These are phyloP conservation scores for Ptilodon capucinus DNA, from an alignment of 2,888 invertebrate genomes.

Conservation along the genomic window DNA sequence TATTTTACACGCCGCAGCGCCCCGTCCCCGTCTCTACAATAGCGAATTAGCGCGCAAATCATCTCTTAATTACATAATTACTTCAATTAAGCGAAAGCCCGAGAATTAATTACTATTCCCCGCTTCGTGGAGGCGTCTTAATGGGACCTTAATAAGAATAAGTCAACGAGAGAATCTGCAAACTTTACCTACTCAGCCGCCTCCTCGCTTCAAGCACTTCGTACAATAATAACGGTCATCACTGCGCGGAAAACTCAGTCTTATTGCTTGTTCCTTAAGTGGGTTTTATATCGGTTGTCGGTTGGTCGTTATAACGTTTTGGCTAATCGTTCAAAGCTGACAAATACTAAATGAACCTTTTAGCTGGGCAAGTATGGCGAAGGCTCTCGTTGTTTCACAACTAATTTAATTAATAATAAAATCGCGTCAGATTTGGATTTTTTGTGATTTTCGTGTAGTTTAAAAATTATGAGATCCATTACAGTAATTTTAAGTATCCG, in stretches of 20 bases:
- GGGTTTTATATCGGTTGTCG: conserved; percentile 11
- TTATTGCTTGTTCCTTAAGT: conserved; percentile 18
- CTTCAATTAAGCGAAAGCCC: conserved; percentile 38
- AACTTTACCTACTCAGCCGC: conserved; percentile 31
- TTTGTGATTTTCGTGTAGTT: too few relatives aligned
- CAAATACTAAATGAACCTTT: conserved; percentile 63
- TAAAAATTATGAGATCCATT: too few relatives aligned
- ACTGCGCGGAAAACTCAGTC: conserved; percentile 17
- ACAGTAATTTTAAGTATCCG: too few relatives aligned
- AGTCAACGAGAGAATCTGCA: conserved; percentile 51
- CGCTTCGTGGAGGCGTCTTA: conserved; percentile 29
- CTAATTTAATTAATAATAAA: too few relatives aligned
- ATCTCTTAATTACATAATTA: conserved; percentile 52
- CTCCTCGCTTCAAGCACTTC: conserved; percentile 22
- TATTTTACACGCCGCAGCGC: neutral
- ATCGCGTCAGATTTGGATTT: too few relatives aligned
- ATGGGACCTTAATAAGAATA: conserved; percentile 43
- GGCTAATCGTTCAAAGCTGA: conserved; percentile 35
- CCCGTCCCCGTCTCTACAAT: conserved; percentile 4
- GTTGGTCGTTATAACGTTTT: conserved; percentile 35
- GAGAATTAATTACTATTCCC: conserved; percentile 41
- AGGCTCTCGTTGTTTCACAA: too few relatives aligned
- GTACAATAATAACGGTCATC: conserved; percentile 18
- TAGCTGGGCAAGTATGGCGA: conserved; percentile 47
- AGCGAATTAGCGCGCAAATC: conserved; percentile 32